phyloP scores from a whole-genome alignment of 2,113 vertebrate genomes.

The Crocuta crocuta region DNA sequence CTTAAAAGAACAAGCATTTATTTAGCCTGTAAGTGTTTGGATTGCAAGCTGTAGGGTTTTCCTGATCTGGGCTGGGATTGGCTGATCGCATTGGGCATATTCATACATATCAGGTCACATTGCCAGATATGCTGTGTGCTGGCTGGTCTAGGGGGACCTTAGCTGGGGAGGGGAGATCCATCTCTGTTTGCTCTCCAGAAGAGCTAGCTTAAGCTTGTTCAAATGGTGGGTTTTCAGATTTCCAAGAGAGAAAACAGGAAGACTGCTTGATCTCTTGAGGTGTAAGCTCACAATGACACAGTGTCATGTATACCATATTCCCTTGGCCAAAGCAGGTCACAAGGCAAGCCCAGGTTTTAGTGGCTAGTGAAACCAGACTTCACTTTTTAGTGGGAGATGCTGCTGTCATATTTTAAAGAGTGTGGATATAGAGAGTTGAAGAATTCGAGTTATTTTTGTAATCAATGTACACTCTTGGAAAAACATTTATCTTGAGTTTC shows the following conservation, averaged over 20 bases:
- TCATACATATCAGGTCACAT: neutral
- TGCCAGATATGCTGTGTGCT: neutral
- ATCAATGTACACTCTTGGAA: neutral
- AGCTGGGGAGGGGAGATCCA: neutral
- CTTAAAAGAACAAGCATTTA: neutral
- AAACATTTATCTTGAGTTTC: neutral
- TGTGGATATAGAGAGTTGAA: neutral
- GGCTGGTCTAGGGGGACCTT: neutral
- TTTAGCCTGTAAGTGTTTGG: neutral
- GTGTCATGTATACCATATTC: neutral
- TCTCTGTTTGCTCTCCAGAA: neutral
- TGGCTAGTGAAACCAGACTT: constrained; percentile 18
- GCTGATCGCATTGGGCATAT: neutral
- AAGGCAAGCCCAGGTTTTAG: neutral
- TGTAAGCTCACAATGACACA: neutral
- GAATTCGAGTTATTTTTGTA: constrained; percentile 11
- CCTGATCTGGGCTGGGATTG: neutral
- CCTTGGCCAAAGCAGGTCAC: neutral
- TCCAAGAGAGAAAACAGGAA: neutral
- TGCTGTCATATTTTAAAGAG: neutral
- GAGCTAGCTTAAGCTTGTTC: neutral
- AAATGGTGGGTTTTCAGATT: neutral
- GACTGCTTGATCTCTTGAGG: neutral
- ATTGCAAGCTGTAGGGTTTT: neutral
- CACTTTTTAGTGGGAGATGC: neutral